Base-by-base conservation (phyloP, 2,113 vertebrate genomes). In the Pelvicachromis taeniatus region DNA sequence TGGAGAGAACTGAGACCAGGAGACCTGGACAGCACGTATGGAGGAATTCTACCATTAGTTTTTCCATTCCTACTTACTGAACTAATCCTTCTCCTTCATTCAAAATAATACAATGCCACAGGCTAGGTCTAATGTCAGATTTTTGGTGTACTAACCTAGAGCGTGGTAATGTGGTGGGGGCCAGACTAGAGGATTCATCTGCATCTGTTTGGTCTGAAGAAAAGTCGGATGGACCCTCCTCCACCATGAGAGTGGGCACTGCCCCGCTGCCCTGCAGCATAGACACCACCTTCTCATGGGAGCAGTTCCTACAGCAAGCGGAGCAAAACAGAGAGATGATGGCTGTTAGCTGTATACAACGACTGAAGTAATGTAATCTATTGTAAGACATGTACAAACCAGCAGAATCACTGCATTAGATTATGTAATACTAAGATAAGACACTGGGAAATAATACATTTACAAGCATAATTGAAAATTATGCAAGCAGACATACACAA, bases 181-280 rank as follows among this genome's bases (percentile, higher is more conserved):
- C 54, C 86, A 94, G 81, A 42, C 40, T 85, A 3, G 94, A 88
- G 8, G 93, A 88, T 14, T 98, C 97, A 1, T 97, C 93, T 5
- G 95, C 95, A 77, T 98, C 97, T 0, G 95, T 97, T 0, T 96
- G 96, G 84, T 99, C 99, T 91, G 96, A 94, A 48, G 97, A 95
- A 82, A 96, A 97, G 6, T 95, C 97, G 26, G 97, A 94, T 0
- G 97, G 97, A 2, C 98, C 99, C 33, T 99, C 98, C 91, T 99
- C 98, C 82, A 99, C 98, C 88, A 99, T 97, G 59, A 99, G 95
- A 6, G 98, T 98, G 88, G 99, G 98, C 96, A 98, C 98, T 0
- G 97, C 98, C 0, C 99, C 99, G 0, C 99, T 99, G 93, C 99
- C 99, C 95, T 99, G 99, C 89, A 99, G 96, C 99, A 99, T 99